A percentile compares a stretch with the other conserved stretches of the same genome.
Conservation (phyloP, 2,113 vertebrate genomes). For the Gymnobelideus leadbeateri region DNA sequence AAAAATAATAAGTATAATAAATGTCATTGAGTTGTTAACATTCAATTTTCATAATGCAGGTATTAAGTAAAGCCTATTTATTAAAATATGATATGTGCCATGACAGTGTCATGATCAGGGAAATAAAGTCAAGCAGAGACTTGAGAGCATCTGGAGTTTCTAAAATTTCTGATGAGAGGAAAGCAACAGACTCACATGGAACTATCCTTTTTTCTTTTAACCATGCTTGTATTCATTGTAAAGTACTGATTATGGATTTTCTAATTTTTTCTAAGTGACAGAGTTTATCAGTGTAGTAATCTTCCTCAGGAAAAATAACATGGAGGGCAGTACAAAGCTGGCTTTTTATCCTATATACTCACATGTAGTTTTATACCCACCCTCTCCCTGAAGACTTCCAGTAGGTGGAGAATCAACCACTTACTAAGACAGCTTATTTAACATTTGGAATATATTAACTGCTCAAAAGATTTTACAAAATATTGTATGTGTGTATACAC, state of each 20-base stretch:
- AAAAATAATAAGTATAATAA: constrained; percentile 55
- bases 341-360: background rate
- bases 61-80: constrained; percentile 66
- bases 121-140: background rate
- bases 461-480: background rate
- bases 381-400: background rate
- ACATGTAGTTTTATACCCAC: background rate
- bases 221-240: background rate
- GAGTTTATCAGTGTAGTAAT: background rate
- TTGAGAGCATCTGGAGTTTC: background rate
- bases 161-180: background rate
- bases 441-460: background rate
- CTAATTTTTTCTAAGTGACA: background rate
- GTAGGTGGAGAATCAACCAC: background rate
- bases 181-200: background rate
- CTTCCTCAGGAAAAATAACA: background rate
- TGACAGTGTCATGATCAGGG: background rate
- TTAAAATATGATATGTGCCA: constrained; percentile 38
- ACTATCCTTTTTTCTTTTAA: background rate
- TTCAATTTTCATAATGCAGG: constrained; percentile 74
- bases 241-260: background rate
- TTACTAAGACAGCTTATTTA: background rate
- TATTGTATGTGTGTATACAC: background rate
- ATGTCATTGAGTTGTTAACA: constrained; percentile 64
- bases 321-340: background rate